Conservation (phyloP, 2,797 vertebrate genomes). For the Pristis pectinata region DNA sequence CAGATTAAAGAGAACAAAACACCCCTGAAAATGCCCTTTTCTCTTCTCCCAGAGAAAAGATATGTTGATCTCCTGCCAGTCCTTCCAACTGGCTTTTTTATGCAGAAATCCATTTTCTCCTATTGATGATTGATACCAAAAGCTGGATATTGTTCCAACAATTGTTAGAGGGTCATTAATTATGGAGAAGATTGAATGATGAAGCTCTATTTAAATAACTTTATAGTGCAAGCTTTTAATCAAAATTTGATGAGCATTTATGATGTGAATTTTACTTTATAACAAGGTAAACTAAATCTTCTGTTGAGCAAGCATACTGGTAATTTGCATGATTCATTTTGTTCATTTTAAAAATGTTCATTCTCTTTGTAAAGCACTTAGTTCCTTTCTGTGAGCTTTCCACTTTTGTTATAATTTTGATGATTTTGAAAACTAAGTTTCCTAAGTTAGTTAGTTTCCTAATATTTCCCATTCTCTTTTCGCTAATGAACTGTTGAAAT, state of each 20-base stretch:
- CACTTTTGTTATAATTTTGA: background rate
- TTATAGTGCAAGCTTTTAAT: background rate
- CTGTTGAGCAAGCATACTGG: background rate
- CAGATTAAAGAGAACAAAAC: background rate
- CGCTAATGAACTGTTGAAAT: background rate
- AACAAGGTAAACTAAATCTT: background rate
- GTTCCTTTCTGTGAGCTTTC: background rate
- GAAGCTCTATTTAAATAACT: background rate
- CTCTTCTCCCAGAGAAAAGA: background rate
- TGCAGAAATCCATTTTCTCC: background rate
- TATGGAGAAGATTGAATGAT: background rate
- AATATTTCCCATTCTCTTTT: background rate
- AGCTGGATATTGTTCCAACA: background rate
- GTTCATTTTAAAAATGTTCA: background rate
- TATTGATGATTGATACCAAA: background rate
- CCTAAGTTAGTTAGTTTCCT: constrained; percentile 1
- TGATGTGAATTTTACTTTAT: background rate
- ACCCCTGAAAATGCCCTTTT: background rate
- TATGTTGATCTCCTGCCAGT: background rate
- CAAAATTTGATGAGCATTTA: background rate
- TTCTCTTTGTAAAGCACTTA: background rate
- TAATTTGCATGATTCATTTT: background rate
- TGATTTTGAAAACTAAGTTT: background rate
- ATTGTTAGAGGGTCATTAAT: background rate
- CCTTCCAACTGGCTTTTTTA: background rate